These are phyloP conservation scores for Megastigmus dorsalis DNA, from an alignment of 2,888 invertebrate species.

Conservation along the genomic window DNA sequence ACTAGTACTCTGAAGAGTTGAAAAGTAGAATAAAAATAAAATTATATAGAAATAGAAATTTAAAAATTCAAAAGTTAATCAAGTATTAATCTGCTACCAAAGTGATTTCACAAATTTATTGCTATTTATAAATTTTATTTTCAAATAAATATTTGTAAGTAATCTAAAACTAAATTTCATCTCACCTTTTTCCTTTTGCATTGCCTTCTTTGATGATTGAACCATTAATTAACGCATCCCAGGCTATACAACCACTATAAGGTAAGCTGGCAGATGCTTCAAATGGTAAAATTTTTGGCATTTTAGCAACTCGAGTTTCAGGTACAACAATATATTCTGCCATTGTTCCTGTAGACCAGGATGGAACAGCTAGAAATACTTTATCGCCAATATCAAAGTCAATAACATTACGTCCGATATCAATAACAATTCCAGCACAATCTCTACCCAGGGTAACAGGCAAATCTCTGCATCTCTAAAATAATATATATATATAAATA, in stretches of 20 bases:
- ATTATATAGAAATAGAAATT: slow-evolving; percentile 16
- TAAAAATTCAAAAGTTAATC: no score
- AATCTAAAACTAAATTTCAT: no score
- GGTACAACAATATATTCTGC: slow-evolving; percentile 77
- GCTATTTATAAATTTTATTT: slow-evolving; percentile 14
- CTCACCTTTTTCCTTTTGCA: slow-evolving; percentile 76
- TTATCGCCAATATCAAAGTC: slow-evolving; percentile 80
- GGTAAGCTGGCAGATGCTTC: slow-evolving; percentile 79
- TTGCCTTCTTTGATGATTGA: slow-evolving; percentile 75
- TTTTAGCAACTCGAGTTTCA: slow-evolving; percentile 76
- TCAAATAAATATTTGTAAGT: not conserved
- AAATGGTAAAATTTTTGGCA: slow-evolving; percentile 78
- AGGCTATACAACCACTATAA: slow-evolving; percentile 78
- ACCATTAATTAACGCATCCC: slow-evolving; percentile 75
- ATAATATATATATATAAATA: slow-evolving; percentile 17
- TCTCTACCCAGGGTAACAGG: slow-evolving; percentile 80
- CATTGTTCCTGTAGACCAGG: slow-evolving; percentile 78
- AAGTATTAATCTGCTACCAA: no score
- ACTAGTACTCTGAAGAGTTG: slow-evolving; percentile 75
- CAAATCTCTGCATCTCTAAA: slow-evolving; percentile 73
- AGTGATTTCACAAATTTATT: no score
- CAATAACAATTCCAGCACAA: slow-evolving; percentile 79
- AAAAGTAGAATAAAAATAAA: not conserved
- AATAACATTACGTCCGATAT: slow-evolving; percentile 78
- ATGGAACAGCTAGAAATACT: slow-evolving; percentile 78